A percentile compares a stretch with the other conserved stretches of the same genome.
phyloP scores from a whole-genome alignment of 1,140 invertebrate species.

The Protaetia brevitarsis region DNA sequence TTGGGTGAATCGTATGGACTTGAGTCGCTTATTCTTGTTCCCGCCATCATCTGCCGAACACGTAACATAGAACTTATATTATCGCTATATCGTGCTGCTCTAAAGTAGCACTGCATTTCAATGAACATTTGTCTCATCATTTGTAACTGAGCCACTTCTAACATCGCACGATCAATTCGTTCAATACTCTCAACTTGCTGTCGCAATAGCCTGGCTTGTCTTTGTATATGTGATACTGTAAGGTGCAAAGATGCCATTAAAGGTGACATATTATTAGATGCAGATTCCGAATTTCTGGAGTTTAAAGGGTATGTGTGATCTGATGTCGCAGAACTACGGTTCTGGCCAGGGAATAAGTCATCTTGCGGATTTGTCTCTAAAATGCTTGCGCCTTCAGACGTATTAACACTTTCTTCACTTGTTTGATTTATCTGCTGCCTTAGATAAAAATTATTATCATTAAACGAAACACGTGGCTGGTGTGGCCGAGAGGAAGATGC shows the following conservation, averaged over 20 bases:
- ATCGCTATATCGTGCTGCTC: constrained; percentile 26
- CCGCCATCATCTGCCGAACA: constrained; percentile 48
- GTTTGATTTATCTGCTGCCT: constrained; percentile 27
- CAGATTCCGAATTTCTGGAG: constrained; percentile 35
- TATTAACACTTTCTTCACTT: neutral
- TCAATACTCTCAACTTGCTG: constrained; percentile 45
- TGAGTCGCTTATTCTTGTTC: constrained; percentile 47
- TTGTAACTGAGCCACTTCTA: constrained; percentile 55
- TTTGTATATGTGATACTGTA: constrained; percentile 43
- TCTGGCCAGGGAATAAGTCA: neutral
- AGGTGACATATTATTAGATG: constrained; percentile 36
- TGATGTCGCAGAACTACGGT: constrained; percentile 33
- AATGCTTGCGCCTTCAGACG: neutral
- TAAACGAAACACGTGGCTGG: constrained; percentile 29
- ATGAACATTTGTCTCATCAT: constrained; percentile 63
- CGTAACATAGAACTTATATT: constrained; percentile 40
- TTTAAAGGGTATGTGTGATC: constrained; percentile 46
- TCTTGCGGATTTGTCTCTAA: constrained; percentile 17
- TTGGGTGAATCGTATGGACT: constrained; percentile 38
- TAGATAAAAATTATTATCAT: constrained; percentile 39
- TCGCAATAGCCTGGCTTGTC: constrained; percentile 42
- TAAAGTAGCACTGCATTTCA: constrained; percentile 59
- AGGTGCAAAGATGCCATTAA: constrained; percentile 44
- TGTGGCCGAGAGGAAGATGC: neutral
- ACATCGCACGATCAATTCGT: constrained; percentile 45